phyloP scores from a whole-genome alignment of 1,140 invertebrate species.

The Macrobrachium nipponense region DNA sequence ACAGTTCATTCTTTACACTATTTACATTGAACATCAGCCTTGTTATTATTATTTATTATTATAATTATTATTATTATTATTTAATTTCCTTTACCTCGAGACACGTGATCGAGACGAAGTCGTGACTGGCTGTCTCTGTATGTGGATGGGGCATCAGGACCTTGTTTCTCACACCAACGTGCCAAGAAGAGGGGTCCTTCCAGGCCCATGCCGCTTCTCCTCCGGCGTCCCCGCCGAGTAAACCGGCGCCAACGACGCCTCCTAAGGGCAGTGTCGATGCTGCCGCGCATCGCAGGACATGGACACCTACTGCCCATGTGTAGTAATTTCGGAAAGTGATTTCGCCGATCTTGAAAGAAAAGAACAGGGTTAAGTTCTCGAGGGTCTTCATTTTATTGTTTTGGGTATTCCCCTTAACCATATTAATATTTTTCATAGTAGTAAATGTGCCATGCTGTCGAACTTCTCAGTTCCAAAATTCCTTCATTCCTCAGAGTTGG shows the following conservation, averaged over 20 bases:
- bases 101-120: conserved; percentile 69
- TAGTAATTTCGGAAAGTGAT: conserved; percentile 72
- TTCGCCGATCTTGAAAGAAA: conserved; percentile 69
- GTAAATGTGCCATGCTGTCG: too few species aligned
- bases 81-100: conserved; percentile 68
- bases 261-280: conserved; percentile 26
- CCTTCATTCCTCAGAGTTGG: too few species aligned
- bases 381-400: too few species aligned
- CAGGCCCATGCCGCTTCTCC: conserved; percentile 67
- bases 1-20: too few species aligned
- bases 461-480: background rate
- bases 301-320: conserved; percentile 65
- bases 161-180: conserved; percentile 69
- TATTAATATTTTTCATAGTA: too few species aligned
- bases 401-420: too few species aligned
- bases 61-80: too few species aligned
- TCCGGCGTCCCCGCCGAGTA: conserved; percentile 42
- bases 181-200: conserved; percentile 67
- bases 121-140: conserved; percentile 70
- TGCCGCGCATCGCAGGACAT: conserved; percentile 51
- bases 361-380: background rate
- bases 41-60: too few species aligned
- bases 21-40: too few species aligned
- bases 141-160: conserved; percentile 71
- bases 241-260: conserved; percentile 36